Base-by-base conservation (phyloP, 2,888 invertebrate genomes). In the Catocala fraxini region DNA sequence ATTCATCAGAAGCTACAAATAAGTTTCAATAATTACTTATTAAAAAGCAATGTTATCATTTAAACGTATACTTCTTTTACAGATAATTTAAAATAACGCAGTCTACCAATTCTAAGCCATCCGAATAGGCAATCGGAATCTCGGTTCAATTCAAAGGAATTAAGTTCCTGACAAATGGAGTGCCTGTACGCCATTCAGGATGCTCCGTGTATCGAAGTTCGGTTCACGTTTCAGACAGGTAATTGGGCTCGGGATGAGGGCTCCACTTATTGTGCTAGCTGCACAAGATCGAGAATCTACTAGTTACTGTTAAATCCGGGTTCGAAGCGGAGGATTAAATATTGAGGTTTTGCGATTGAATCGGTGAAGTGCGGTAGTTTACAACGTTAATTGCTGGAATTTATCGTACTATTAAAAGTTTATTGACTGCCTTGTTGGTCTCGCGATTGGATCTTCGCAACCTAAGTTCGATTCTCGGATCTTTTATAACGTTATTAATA, bases 101-200 rank as follows among this genome's bases (percentile, higher is more conserved):
- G 9, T 6, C 9, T 39, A 6, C 15, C 15, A 48, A n/a, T n/a
- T 48, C 6, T 3, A 39, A 39, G 9, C 35, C 10, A 33, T 11
- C 5, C 11, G 10, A n/a, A 11, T 11, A 11, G 25, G 34, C 33
- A 48, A 51, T n/a, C 33, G 10, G 13, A 46, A 11, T 42, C 41
- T 10, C n/a, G 51, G 25, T 11, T 39, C 58, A 12, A 51, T 46
- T 46, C 6, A 46, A 58, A 52, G 52, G 52, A 45, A 58, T 58
- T 51, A 39, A 71, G 59, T 62, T 65, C 43, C 58, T 58, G 65
- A 63, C 59, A 77, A 77, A 74, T 74, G 68, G 68, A 68, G 70
- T 72, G 63, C 65, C 64, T 61, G 52, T 53, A 35, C 49, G 35
- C 6, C 33, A 51, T 41, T 25, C 11, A 39, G 55, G 35, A 51